Evolutionary conservation across 2,888 invertebrate species (phyloP).

Genomic region (Perizoma affinitatum): DNA sequence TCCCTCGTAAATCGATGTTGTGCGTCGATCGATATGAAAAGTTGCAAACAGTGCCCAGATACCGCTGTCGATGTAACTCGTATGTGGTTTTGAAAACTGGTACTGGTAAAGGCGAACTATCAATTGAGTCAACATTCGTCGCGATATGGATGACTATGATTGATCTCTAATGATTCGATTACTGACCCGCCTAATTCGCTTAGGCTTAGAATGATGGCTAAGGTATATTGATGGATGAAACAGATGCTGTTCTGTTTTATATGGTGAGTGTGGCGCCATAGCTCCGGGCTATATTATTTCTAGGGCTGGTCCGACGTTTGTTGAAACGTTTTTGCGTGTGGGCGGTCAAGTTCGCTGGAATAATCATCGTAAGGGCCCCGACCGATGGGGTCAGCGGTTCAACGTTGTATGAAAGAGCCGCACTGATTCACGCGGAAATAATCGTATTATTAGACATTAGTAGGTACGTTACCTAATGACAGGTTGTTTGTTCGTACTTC

Average conservation of each 20-base stretch:
- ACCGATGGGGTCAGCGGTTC: conserved; percentile 67
- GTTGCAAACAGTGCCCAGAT: conserved; percentile 55
- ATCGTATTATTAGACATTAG: conserved; percentile 56
- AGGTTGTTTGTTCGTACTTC: conserved; percentile 68
- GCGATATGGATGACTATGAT: conserved; percentile 57
- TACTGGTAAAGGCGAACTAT: conserved; percentile 43
- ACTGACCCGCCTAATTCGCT: conserved; percentile 34
- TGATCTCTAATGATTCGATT: conserved; percentile 51
- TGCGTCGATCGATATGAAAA: conserved; percentile 62
- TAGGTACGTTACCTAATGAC: conserved; percentile 35
- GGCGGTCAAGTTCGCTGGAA: conserved; percentile 76
- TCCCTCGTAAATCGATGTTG: conserved; percentile 71
- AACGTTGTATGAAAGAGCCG: conserved; percentile 57
- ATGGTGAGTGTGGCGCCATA: conserved; percentile 25
- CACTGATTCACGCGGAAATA: conserved; percentile 66
- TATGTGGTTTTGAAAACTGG: conserved; percentile 68
- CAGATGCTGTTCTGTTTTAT: conserved; percentile 41
- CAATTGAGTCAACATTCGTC: conserved; percentile 46
- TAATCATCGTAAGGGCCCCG: conserved; percentile 60
- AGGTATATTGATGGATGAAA: conserved; percentile 46
- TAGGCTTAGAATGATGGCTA: conserved; percentile 31
- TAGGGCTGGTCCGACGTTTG: conserved; percentile 49
- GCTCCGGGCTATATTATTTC: conserved; percentile 38
- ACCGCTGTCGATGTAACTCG: conserved; percentile 52
- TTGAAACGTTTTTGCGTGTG: conserved; percentile 60